These are phyloP conservation scores for Frankliniella fusca DNA, from an alignment of 2,888 invertebrate species.

Conservation along the genomic window DNA sequence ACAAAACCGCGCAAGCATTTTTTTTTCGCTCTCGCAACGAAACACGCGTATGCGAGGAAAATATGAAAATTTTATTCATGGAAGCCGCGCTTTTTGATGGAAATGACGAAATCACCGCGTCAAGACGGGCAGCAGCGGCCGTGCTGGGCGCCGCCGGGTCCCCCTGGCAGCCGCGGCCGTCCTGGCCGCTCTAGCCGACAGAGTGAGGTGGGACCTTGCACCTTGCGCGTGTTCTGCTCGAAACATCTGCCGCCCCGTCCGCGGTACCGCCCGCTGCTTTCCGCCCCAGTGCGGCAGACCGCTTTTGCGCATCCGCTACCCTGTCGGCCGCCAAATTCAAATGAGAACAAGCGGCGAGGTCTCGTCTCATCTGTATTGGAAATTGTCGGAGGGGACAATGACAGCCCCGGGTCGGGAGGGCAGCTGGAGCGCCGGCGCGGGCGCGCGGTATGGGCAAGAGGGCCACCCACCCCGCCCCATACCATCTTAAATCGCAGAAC, in stretches of 20 bases:
- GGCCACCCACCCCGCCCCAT: too few species aligned
- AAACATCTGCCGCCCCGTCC: too few species aligned
- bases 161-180: too few species aligned
- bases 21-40: not conserved
- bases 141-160: too few species aligned
- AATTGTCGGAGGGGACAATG: not conserved
- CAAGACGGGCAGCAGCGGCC: too few species aligned
- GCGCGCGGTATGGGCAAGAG: too few species aligned
- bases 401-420: too few species aligned
- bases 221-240: too few species aligned
- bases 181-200: too few species aligned
- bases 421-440: too few species aligned
- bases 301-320: not conserved
- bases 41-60: not conserved
- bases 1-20: not conserved
- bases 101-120: not conserved
- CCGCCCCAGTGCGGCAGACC: not conserved
- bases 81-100: conserved; percentile 19
- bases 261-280: not conserved
- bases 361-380: not conserved
- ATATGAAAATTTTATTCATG: conserved; percentile 27
- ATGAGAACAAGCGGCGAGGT: not conserved
- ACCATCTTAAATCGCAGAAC: too few species aligned
- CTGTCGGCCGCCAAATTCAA: not conserved
- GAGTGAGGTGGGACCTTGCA: too few species aligned